These are phyloP conservation scores for Sprattus sprattus DNA, from an alignment of 2,113 vertebrate species.

Conservation along the genomic window DNA sequence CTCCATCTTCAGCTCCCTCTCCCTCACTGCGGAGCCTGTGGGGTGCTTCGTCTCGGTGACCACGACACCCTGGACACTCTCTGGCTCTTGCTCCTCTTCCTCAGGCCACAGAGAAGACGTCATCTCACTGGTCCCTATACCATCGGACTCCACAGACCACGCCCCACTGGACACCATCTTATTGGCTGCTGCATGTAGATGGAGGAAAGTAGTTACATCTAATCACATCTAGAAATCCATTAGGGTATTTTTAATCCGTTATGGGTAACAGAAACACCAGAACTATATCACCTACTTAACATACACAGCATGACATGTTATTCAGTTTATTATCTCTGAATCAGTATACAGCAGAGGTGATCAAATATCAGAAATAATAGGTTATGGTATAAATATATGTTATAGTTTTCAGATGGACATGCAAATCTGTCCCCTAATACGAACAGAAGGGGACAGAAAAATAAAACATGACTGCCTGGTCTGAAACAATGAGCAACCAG, in stretches of 20 bases:
- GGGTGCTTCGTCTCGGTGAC: neutral
- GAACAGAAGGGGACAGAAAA: neutral
- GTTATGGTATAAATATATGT: neutral
- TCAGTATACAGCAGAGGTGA: neutral
- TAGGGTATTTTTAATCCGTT: neutral
- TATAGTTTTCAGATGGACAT: too few species aligned
- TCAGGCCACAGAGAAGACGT: neutral
- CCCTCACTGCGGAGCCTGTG: neutral
- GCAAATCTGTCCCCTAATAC: neutral
- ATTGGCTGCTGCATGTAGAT: conserved; percentile 36
- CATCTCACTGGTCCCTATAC: neutral
- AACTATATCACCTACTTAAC: neutral
- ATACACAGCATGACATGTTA: too few species aligned
- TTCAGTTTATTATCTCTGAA: neutral
- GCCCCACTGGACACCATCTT: conserved; percentile 57
- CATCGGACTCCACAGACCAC: conserved; percentile 49
- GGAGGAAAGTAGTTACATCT: neutral
- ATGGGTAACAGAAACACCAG: neutral
- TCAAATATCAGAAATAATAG: neutral
- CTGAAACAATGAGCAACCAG: neutral
- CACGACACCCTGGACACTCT: neutral
- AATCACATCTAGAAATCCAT: neutral
- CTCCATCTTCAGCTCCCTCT: too few species aligned
- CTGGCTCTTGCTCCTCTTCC: conserved; percentile 35
- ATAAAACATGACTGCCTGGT: neutral